Evolutionary conservation across 2,797 vertebrate species (phyloP).

Genomic region (Rhynchotus rufescens): DNA sequence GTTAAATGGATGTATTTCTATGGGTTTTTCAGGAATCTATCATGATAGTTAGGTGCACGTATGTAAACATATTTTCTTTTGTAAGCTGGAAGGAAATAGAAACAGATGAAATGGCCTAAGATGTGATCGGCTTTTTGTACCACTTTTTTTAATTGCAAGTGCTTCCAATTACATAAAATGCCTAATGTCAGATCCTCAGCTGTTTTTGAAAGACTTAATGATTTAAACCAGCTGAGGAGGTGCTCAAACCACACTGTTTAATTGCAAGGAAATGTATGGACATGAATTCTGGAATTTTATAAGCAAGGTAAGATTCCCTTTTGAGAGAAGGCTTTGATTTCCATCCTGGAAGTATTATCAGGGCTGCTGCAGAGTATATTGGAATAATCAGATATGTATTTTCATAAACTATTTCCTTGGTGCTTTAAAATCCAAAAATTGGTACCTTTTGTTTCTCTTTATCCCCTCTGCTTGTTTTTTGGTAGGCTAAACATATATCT

Average conservation of each 20-base stretch:
- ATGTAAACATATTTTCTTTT: background rate
- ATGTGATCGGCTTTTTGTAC: background rate
- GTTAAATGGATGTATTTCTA: background rate
- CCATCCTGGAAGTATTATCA: background rate
- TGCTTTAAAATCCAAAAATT: background rate
- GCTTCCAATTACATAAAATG: background rate
- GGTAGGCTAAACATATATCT: background rate
- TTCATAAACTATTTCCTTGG: background rate
- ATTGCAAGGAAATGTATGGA: background rate
- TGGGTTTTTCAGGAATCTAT: background rate
- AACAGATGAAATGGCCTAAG: background rate
- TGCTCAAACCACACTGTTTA: background rate
- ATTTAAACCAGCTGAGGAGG: background rate
- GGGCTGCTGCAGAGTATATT: too few species aligned
- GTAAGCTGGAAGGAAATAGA: background rate
- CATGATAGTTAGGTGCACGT: background rate
- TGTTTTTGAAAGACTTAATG: background rate
- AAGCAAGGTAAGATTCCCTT: background rate
- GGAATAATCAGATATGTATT: background rate
- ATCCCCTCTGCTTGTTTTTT: background rate
- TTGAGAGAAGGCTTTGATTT: background rate
- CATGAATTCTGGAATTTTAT: background rate
- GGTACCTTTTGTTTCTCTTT: background rate
- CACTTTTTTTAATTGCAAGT: background rate
- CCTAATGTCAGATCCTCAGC: background rate